Conservation (phyloP, 2,888 invertebrate species). For the Crematogaster levior region DNA sequence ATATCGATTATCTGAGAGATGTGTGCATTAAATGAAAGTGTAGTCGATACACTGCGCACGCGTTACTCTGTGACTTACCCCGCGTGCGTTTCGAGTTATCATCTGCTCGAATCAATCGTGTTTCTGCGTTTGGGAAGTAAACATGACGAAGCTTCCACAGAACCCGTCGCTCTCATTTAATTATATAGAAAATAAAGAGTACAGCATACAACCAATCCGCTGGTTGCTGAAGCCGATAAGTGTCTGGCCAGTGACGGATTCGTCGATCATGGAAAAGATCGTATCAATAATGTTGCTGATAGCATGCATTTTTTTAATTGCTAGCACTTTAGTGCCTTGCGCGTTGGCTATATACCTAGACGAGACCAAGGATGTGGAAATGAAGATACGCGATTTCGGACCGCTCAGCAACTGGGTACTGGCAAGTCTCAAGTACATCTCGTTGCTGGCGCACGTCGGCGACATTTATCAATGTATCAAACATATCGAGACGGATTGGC, state of each 20-base stretch:
- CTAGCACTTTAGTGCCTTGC: conserved; percentile 61
- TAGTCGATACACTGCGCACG: conserved; percentile 22
- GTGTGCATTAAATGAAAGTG: conserved; percentile 18
- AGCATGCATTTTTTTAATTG: conserved; percentile 49
- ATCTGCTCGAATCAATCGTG: conserved; percentile 15
- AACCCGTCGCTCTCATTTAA: conserved; percentile 52
- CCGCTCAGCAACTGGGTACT: conserved; percentile 71
- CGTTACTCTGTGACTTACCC: not conserved
- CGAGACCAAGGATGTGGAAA: conserved; percentile 61
- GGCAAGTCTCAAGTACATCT: conserved; percentile 71
- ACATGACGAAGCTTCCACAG: conserved; percentile 10
- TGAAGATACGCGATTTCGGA: conserved; percentile 69
- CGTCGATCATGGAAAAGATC: conserved; percentile 29
- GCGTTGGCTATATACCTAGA: conserved; percentile 66
- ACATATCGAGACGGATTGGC: conserved; percentile 67
- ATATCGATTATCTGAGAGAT: conserved; percentile 27
- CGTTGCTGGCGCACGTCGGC: conserved; percentile 55
- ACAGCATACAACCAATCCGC: conserved; percentile 73
- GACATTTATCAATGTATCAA: conserved; percentile 65
- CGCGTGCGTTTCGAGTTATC: not conserved
- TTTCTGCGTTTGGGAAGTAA: not conserved
- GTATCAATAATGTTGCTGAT: conserved; percentile 10
- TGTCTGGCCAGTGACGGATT: conserved; percentile 70
- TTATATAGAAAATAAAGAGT: conserved; percentile 57
- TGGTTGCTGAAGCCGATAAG: conserved; percentile 74